Conservation (phyloP, 2,888 invertebrate genomes). For the Nymphalis c-album region DNA sequence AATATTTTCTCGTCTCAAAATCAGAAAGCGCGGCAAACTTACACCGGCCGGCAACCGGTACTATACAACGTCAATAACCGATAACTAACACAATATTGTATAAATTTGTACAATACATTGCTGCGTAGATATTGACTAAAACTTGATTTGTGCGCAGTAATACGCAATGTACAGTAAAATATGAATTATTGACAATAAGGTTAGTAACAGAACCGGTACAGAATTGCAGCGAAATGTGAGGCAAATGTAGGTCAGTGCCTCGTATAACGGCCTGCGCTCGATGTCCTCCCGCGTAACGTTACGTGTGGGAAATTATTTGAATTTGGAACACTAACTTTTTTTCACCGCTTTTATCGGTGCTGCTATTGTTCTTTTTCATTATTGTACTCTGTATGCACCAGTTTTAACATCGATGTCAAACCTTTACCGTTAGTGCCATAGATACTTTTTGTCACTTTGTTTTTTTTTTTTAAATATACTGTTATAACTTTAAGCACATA, state of each 20-base stretch:
- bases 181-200: constrained; percentile 56
- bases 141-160: constrained; percentile 16
- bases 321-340: constrained; percentile 72
- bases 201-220: constrained; percentile 62
- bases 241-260: constrained; percentile 77
- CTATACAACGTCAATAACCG: constrained; percentile 47
- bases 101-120: constrained; percentile 15
- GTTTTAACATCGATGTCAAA: constrained; percentile 53
- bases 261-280: constrained; percentile 77
- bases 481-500: not conserved
- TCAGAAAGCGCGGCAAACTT: constrained; percentile 77
- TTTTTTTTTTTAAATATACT: constrained; percentile 1
- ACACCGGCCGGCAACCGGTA: constrained; percentile 39
- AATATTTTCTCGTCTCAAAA: constrained; percentile 69
- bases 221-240: constrained; percentile 62
- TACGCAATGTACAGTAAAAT: constrained; percentile 40
- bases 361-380: constrained; percentile 70
- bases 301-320: constrained; percentile 82
- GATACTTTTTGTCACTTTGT: constrained; percentile 14
- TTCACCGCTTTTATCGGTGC: constrained; percentile 66
- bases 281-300: constrained; percentile 81
- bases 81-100: constrained; percentile 10
- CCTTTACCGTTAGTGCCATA: constrained; percentile 43
- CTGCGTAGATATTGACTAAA: constrained; percentile 7
- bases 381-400: constrained; percentile 62